phyloP scores from a whole-genome alignment of 2,888 invertebrate species.

The Choristoneura rosaceana region DNA sequence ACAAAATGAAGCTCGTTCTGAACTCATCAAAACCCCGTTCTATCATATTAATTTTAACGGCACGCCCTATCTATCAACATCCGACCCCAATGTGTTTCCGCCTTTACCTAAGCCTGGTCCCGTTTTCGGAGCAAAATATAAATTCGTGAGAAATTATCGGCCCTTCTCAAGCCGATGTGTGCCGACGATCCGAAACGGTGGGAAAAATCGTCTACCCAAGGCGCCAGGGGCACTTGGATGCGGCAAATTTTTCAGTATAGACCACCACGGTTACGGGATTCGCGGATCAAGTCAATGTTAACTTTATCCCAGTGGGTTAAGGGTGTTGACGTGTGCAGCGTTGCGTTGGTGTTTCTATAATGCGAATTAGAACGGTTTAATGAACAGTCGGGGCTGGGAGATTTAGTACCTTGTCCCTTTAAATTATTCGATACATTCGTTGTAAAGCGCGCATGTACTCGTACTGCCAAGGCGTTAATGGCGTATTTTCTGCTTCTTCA shows the following conservation, averaged over 20 bases:
- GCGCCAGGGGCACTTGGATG: not conserved
- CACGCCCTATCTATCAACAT: not conserved
- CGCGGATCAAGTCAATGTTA: not conserved
- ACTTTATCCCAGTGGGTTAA: not conserved
- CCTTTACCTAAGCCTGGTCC: not conserved
- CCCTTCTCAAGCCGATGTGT: not conserved
- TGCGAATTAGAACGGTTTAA: slow-evolving; percentile 4
- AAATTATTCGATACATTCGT: slow-evolving; percentile 5
- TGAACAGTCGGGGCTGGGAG: not conserved
- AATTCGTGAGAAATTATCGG: slow-evolving; percentile 1
- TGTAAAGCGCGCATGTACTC: not conserved
- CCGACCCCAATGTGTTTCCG: not conserved
- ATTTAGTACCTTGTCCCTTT: slow-evolving; percentile 4
- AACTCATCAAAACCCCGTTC: not conserved
- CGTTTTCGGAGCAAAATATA: slow-evolving; percentile 5
- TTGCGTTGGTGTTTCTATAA: not conserved
- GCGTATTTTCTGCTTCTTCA: not conserved
- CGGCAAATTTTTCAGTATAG: slow-evolving; percentile 4
- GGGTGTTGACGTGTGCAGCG: not conserved
- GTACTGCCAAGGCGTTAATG: not conserved
- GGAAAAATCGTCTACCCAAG: not conserved
- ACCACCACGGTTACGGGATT: not conserved
- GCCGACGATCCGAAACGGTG: not conserved
- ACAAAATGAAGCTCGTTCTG: no score
- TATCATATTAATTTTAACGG: not conserved